Conservation (phyloP, 2,888 invertebrate species). For the Dasypolia templi region DNA sequence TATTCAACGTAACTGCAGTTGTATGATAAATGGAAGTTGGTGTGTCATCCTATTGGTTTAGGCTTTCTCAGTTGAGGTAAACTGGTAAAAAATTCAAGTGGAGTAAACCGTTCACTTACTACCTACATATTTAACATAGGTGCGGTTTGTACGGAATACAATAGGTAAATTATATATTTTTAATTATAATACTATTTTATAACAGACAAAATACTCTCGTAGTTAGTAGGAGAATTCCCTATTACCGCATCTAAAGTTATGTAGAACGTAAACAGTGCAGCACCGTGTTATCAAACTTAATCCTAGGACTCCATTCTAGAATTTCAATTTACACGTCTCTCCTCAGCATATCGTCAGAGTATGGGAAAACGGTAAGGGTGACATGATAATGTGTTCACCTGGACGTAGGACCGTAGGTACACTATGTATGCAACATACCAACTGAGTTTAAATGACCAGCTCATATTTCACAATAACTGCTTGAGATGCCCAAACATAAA, state of each 20-base stretch:
- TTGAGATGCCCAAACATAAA: neutral
- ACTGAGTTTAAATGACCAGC: neutral
- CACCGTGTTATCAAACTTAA: slow-evolving; percentile 17
- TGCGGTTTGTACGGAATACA: slow-evolving; percentile 8
- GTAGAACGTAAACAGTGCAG: slow-evolving; percentile 18
- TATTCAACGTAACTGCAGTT: slow-evolving; percentile 34
- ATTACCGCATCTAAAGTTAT: slow-evolving; percentile 1
- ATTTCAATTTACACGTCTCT: slow-evolving; percentile 35
- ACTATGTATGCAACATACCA: neutral
- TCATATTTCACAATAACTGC: neutral
- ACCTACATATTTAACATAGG: slow-evolving; percentile 1
- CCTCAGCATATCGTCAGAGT: slow-evolving; percentile 22
- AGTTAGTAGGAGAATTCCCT: neutral
- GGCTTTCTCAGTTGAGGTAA: slow-evolving; percentile 5
- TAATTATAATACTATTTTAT: too few species aligned
- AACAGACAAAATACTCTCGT: neutral
- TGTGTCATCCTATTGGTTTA: slow-evolving; percentile 35
- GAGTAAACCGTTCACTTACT: neutral
- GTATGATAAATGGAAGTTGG: slow-evolving; percentile 33
- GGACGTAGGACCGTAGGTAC: neutral
- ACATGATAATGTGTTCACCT: neutral
- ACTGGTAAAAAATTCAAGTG: neutral
- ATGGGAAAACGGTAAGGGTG: slow-evolving; percentile 18
- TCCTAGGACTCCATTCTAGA: slow-evolving; percentile 19
- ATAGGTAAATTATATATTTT: slow-evolving; percentile 1